Percentiles rank a stretch among this genome's conserved stretches.
Conservation (phyloP, 2,113 vertebrate species). For the Piaya cayana region DNA sequence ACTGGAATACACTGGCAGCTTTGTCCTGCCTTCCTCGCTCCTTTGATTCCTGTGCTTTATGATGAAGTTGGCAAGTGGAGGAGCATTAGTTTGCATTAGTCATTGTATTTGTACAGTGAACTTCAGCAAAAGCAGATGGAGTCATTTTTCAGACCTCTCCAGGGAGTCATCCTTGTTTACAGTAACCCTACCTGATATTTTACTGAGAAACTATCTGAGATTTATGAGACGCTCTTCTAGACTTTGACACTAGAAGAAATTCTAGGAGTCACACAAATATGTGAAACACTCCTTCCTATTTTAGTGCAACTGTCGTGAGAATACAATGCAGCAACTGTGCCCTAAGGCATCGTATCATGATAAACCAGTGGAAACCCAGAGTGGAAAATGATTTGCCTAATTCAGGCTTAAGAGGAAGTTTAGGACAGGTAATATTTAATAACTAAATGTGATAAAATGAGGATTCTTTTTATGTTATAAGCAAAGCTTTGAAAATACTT, state of each 20-base stretch:
- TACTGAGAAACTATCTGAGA: neutral
- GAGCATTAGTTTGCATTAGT: neutral
- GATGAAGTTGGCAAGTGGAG: neutral
- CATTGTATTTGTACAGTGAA: neutral
- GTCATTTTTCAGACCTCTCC: neutral
- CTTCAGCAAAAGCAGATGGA: neutral
- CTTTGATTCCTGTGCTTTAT: neutral
- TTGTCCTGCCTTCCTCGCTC: neutral
- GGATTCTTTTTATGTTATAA: neutral
- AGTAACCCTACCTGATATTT: neutral
- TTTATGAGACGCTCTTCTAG: neutral
- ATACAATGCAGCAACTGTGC: neutral
- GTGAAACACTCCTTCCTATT: neutral
- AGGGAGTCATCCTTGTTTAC: neutral
- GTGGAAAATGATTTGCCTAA: neutral
- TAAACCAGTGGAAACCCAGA: neutral
- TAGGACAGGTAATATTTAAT: neutral
- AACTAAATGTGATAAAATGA: neutral
- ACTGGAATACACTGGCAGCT: neutral
- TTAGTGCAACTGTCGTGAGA: neutral
- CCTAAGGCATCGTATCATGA: neutral
- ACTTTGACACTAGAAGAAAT: neutral
- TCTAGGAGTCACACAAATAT: neutral
- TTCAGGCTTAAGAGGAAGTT: neutral
- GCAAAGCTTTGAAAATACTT: neutral